Evolutionary conservation across 1,140 invertebrate genomes (phyloP).

Genomic region (Triops longicaudatus): DNA sequence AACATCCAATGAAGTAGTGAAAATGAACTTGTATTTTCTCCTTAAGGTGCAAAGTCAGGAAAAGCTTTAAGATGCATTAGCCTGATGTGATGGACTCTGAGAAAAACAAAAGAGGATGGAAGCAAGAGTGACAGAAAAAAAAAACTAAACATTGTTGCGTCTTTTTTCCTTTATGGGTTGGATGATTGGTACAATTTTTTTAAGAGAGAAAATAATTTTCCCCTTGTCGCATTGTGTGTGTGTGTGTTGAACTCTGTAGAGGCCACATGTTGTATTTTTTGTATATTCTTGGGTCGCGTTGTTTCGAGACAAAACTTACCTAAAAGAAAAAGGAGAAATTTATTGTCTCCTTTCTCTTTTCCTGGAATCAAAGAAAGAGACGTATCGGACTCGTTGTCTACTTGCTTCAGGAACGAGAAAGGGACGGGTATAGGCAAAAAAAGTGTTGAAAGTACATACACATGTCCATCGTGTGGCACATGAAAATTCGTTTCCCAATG

Average conservation of each 20-base stretch:
- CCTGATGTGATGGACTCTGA: constrained; percentile 1
- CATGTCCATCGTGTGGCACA: too few species aligned
- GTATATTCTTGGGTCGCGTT: neutral
- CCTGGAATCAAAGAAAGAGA: too few species aligned
- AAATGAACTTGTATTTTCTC: neutral
- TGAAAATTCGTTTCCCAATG: too few species aligned
- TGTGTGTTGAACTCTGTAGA: neutral
- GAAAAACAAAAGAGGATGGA: neutral
- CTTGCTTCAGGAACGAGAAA: too few species aligned
- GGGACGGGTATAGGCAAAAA: too few species aligned
- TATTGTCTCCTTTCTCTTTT: too few species aligned
- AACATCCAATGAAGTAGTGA: neutral
- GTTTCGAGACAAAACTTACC: neutral
- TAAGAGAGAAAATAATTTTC: too few species aligned
- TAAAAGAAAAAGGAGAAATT: too few species aligned
- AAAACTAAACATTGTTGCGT: neutral
- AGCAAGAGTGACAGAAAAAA: too few species aligned
- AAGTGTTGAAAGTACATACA: too few species aligned
- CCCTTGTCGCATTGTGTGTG: too few species aligned
- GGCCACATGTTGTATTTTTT: constrained; percentile 12
- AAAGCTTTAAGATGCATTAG: constrained; percentile 1
- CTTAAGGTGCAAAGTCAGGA: neutral
- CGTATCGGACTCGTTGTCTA: too few species aligned
- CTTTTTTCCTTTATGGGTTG: neutral
- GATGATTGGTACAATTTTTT: neutral